Evolutionary conservation across 2,113 vertebrate species (phyloP), one percentile per base, ranked within the genome.

Genomic region (Vimba vimba): DNA sequence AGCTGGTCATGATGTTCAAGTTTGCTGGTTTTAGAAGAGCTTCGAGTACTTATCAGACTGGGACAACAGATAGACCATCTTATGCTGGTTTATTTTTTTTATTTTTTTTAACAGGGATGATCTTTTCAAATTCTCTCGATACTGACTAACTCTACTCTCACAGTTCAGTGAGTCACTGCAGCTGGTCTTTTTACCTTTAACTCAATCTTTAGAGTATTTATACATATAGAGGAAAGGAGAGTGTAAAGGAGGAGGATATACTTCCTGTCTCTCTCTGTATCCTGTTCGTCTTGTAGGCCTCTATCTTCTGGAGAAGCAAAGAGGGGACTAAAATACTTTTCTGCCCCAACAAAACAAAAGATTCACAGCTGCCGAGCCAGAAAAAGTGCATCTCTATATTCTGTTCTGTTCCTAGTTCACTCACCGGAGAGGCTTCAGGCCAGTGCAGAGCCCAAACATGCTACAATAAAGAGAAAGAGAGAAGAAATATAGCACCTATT

Each of bases 301-400:
- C 47, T 79, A 6, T 59, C 55, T 64, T 15, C 59, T 45, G 15
- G 15, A 64, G 79, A 80, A 80, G 13, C 59, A 80, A 39, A 47
- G 13, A 60, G 43, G 36, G n/a, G 59, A 30, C 21, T 60, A 43
- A 62, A 79, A 79, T 25, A 60, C 2, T 9, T 43, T 80, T 80
- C 59, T 80, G 59, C n/a, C n/a, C 39, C n/a, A 36, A 64, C 8
- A 27, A 64, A 80, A 64, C 59, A 47, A 64, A 64, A 80, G 39
- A 64, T 64, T 27, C 59, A 80, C 39, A 80, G 59, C n/a, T 64
- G 15, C 19, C 21, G 36, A 77, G 50, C 12, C 60, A 77, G 60
- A 78, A 85, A 84, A 66, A 33, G 39, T 60, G 11, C 43, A 39
- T 84, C 11, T 27, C 55, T 71, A 73, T 71, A 71, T n/a, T 71